phyloP scores from a whole-genome alignment of 1,140 invertebrate genomes.

The Anthonomus grandis region DNA sequence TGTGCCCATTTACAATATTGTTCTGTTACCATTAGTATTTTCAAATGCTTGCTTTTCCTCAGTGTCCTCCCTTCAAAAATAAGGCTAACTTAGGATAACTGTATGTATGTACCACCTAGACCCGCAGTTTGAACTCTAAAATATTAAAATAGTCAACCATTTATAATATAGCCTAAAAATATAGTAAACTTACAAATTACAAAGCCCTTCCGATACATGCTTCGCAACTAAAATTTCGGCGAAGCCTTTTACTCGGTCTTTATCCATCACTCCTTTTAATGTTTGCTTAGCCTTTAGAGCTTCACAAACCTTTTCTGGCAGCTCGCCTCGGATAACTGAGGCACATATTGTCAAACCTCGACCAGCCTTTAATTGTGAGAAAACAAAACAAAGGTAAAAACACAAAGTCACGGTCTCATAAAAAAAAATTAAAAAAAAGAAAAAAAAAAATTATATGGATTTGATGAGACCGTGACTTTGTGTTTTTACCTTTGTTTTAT shows the following conservation, averaged over 20 bases:
- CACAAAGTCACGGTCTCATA: too few species aligned
- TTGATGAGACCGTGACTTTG: too few species aligned
- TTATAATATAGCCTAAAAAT: background rate
- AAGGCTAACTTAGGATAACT: constrained; percentile 96
- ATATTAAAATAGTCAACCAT: too few species aligned
- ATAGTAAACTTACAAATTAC: constrained; percentile 73
- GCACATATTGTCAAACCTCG: constrained; percentile 93
- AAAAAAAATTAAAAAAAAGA: too few species aligned
- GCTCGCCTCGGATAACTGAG: constrained; percentile 85
- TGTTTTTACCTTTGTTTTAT: too few species aligned
- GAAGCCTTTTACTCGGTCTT: constrained; percentile 96
- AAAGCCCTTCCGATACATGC: constrained; percentile 82
- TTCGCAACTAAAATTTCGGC: constrained; percentile 87
- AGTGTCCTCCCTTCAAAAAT: constrained; percentile 87
- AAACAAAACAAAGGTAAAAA: constrained; percentile 96
- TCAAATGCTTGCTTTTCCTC: constrained; percentile 85
- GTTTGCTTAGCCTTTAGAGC: constrained; percentile 80
- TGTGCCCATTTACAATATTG: too few species aligned
- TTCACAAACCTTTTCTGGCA: constrained; percentile 69
- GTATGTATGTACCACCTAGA: constrained; percentile 98
- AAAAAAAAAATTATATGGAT: too few species aligned
- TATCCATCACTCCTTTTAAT: constrained; percentile 80
- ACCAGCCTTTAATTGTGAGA: constrained; percentile 96
- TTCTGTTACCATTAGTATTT: too few species aligned
- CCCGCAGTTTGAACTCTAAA: constrained; percentile 91